Evolutionary conservation across 1,140 invertebrate genomes (phyloP).

Genomic region (Thaumetopoea pityocampa): DNA sequence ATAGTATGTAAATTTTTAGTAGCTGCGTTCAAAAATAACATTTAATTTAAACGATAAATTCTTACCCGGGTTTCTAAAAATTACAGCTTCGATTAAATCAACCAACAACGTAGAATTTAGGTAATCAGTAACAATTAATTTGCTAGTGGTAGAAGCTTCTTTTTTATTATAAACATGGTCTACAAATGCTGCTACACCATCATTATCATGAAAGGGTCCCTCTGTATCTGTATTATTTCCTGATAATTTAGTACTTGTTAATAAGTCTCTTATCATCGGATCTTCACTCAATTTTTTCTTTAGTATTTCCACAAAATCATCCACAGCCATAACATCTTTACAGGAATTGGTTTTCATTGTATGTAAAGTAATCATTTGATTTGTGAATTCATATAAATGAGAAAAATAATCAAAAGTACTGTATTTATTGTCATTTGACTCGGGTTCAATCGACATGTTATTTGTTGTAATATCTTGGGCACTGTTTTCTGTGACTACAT

Average conservation of each 20-base stretch:
- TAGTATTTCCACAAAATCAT: conserved; percentile 54
- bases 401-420: conserved; percentile 51
- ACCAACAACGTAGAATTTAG: conserved; percentile 59
- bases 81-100: conserved; percentile 61
- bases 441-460: no score
- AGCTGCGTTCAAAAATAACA: background rate
- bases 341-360: conserved; percentile 28
- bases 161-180: conserved; percentile 54
- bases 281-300: conserved; percentile 55
- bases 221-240: conserved; percentile 22
- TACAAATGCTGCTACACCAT: conserved; percentile 49
- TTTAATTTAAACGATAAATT: background rate
- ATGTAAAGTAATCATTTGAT: conserved; percentile 16
- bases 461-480: no score
- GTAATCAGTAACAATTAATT: conserved; percentile 33
- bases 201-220: conserved; percentile 34
- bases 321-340: conserved; percentile 46
- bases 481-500: no score
- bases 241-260: conserved; percentile 25
- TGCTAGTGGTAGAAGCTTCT: conserved; percentile 28
- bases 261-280: conserved; percentile 43
- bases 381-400: conserved; percentile 37
- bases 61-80: conserved; percentile 54
- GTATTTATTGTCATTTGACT: no score
- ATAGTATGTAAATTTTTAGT: background rate